These are phyloP conservation scores for Romanogobio albipinnatus DNA, from an alignment of 2,113 vertebrate species.

Conservation along the genomic window DNA sequence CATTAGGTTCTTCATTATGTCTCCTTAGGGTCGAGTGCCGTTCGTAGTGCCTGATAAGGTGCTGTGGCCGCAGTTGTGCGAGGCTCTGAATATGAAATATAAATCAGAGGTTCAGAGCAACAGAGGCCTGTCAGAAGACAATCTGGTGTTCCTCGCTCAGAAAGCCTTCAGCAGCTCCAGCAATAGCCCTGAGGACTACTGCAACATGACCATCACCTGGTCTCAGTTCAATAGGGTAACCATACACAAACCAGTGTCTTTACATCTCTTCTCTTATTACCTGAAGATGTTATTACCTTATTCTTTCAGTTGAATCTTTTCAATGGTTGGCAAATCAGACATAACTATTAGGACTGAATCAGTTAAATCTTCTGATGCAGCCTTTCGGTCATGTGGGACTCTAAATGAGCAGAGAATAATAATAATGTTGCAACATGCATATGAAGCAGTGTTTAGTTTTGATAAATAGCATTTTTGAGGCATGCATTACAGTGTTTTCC, in stretches of 20 bases:
- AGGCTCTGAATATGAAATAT: conserved; percentile 93
- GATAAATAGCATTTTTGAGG: not conserved
- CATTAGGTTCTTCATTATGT: not conserved
- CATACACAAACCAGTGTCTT: not conserved
- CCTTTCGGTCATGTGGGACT: not conserved
- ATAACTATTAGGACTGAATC: not conserved
- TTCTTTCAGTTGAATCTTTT: not conserved
- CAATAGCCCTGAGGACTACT: conserved; percentile 86
- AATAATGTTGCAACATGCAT: not conserved
- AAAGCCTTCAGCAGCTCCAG: conserved; percentile 89
- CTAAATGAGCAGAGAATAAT: not conserved
- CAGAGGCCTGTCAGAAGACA: conserved; percentile 88
- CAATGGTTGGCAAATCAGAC: not conserved
- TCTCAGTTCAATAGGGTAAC: conserved; percentile 88
- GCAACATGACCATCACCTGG: conserved; percentile 90
- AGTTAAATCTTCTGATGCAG: not conserved
- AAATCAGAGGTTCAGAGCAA: conserved; percentile 92
- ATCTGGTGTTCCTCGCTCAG: conserved; percentile 90
- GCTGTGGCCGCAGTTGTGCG: conserved; percentile 86
- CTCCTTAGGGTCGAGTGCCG: conserved; percentile 85
- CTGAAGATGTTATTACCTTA: not conserved
- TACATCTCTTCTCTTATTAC: not conserved
- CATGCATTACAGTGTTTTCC: not conserved
- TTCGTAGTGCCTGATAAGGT: conserved; percentile 92
- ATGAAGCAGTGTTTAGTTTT: not conserved